These are phyloP conservation scores for Ceyx cyanopectus DNA, from an alignment of 2,113 vertebrate species.

Conservation along the genomic window DNA sequence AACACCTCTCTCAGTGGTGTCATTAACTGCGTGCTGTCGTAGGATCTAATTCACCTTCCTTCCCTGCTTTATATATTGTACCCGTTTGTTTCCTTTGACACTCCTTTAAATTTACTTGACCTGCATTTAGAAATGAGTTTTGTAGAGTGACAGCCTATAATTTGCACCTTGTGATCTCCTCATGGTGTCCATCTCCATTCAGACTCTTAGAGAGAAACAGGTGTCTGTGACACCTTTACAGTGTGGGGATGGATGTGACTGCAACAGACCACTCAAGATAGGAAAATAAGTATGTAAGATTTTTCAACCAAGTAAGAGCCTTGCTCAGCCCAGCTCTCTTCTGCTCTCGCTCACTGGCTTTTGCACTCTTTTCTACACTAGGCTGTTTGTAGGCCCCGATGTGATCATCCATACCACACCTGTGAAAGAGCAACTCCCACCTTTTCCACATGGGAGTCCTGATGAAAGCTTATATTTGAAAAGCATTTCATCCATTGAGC, in stretches of 20 bases:
- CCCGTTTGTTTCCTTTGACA: background rate
- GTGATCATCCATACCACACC: conserved; percentile 78
- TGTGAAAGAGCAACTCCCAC: conserved; percentile 83
- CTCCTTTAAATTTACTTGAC: conserved; percentile 1
- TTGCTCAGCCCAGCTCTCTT: background rate
- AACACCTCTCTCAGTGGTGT: background rate
- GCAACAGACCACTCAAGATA: background rate
- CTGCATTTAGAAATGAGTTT: conserved; percentile 31
- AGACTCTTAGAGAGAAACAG: background rate
- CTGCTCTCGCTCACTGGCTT: background rate
- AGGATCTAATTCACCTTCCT: background rate
- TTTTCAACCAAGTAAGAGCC: background rate
- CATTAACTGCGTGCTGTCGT: background rate
- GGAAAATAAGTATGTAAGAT: background rate
- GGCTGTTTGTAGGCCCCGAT: conserved; percentile 88
- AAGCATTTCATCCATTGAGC: conserved; percentile 88
- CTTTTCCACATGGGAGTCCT: conserved; percentile 86
- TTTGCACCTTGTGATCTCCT: background rate
- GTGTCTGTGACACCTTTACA: background rate
- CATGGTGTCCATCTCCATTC: background rate
- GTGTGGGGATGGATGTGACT: background rate
- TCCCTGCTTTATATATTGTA: background rate
- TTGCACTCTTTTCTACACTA: conserved; percentile 8
- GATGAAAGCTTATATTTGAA: conserved; percentile 70
- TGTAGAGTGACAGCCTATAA: background rate